phyloP scores from a whole-genome alignment of 35 echinoderm and acorn worm species.

The Anneissia japonica region DNA sequence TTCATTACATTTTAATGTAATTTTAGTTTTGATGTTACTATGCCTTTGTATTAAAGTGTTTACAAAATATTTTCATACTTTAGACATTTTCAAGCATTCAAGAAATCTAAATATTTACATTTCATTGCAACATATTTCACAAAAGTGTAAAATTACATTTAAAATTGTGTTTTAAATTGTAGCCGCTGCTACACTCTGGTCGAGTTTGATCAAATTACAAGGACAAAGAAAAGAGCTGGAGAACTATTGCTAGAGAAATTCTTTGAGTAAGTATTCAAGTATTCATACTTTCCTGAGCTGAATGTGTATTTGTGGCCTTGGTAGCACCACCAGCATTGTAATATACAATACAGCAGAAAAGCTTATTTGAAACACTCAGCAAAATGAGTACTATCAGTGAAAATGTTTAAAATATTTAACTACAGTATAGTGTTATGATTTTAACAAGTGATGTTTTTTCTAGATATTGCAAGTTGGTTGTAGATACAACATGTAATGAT shows the following conservation, averaged over 20 bases:
- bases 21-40: too few relatives aligned
- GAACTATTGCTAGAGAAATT: constrained; percentile 76
- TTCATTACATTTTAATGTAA: too few relatives aligned
- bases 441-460: too few relatives aligned
- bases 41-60: too few relatives aligned
- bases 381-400: too few relatives aligned
- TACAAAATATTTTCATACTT: too few relatives aligned
- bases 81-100: too few relatives aligned
- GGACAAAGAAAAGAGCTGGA: constrained; percentile 57
- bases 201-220: constrained; percentile 70
- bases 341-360: too few relatives aligned
- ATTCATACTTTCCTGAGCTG: not conserved
- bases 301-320: not conserved
- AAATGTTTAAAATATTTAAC: too few relatives aligned
- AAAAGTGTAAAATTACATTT: not conserved
- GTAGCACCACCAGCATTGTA: not conserved
- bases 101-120: too few relatives aligned
- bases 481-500: constrained; percentile 85
- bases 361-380: too few relatives aligned
- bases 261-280: constrained; percentile 63
- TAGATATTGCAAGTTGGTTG: constrained; percentile 84
- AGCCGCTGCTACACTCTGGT: constrained; percentile 80
- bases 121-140: not conserved
- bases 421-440: too few relatives aligned
- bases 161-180: constrained; percentile 8